phyloP scores from a whole-genome alignment of 1,140 invertebrate genomes.

The Phymorhynchus buccinoides region DNA sequence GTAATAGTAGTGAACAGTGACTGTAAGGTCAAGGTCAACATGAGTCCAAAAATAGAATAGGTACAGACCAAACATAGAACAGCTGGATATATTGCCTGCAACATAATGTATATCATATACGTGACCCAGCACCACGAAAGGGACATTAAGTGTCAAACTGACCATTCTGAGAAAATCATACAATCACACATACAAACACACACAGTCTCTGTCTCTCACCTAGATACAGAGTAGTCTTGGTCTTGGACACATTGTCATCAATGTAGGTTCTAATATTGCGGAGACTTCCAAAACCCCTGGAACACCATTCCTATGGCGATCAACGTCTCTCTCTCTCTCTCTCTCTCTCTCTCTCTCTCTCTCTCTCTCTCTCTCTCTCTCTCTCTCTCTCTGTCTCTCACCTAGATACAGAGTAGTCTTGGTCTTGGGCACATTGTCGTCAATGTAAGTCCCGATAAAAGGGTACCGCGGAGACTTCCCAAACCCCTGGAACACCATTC shows the following conservation, averaged over 20 bases:
- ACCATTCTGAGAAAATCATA: too few species aligned
- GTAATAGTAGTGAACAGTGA: slow-evolving; percentile 62
- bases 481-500: slow-evolving; percentile 61
- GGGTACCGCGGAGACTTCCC: slow-evolving; percentile 57
- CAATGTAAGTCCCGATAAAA: slow-evolving; percentile 55
- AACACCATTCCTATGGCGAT: slow-evolving; percentile 56
- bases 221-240: slow-evolving; percentile 55
- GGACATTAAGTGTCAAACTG: too few species aligned
- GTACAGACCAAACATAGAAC: too few species aligned
- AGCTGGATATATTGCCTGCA: slow-evolving; percentile 53
- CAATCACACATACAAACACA: too few species aligned
- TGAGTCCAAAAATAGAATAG: slow-evolving; percentile 66
- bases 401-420: slow-evolving; percentile 59
- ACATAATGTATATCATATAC: too few species aligned
- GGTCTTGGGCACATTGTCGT: slow-evolving; percentile 58
- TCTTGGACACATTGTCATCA: slow-evolving; percentile 59
- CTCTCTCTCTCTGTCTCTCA: slow-evolving; percentile 35
- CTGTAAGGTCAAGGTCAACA: slow-evolving; percentile 59
- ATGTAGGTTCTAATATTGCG: slow-evolving; percentile 54
- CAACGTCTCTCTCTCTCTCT: too few species aligned
- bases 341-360: too few species aligned
- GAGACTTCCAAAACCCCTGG: slow-evolving; percentile 61
- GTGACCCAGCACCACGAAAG: too few species aligned
- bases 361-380: background rate
- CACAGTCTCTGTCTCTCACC: slow-evolving; percentile 49